Evolutionary conservation across 2,888 invertebrate species (phyloP).

Genomic region (Cryptus armator): DNA sequence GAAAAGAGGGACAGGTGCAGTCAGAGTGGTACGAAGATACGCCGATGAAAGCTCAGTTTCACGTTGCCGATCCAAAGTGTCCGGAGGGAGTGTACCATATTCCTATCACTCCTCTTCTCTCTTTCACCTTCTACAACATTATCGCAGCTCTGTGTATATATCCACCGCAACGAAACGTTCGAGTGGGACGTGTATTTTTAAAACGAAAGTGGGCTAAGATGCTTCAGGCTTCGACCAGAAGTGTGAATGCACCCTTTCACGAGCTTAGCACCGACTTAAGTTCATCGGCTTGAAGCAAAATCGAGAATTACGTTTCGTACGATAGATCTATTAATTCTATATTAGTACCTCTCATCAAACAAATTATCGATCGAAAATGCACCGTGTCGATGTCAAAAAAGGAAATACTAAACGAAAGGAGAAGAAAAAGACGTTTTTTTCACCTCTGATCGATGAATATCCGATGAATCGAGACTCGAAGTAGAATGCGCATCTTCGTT

Average conservation of each 20-base stretch:
- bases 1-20: slow-evolving; percentile 37
- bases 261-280: slow-evolving; percentile 32
- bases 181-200: slow-evolving; percentile 67
- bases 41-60: slow-evolving; percentile 29
- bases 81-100: slow-evolving; percentile 30
- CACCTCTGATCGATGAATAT: slow-evolving; percentile 68
- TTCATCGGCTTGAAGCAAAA: slow-evolving; percentile 59
- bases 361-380: background rate
- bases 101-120: slow-evolving; percentile 44
- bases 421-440: background rate
- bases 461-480: slow-evolving; percentile 77
- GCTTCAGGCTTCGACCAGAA: slow-evolving; percentile 49
- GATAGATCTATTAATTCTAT: too few species aligned
- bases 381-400: too few species aligned
- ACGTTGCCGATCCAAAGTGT: slow-evolving; percentile 10
- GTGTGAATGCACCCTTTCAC: slow-evolving; percentile 60
- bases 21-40: slow-evolving; percentile 6
- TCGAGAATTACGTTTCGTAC: background rate
- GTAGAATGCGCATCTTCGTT: slow-evolving; percentile 75
- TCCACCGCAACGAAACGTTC: background rate
- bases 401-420: background rate
- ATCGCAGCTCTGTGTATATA: slow-evolving; percentile 18
- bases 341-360: background rate
- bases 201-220: slow-evolving; percentile 70
- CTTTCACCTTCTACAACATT: slow-evolving; percentile 33